phyloP scores from a whole-genome alignment of 2,797 vertebrate species.

The Danio jaintianensis region DNA sequence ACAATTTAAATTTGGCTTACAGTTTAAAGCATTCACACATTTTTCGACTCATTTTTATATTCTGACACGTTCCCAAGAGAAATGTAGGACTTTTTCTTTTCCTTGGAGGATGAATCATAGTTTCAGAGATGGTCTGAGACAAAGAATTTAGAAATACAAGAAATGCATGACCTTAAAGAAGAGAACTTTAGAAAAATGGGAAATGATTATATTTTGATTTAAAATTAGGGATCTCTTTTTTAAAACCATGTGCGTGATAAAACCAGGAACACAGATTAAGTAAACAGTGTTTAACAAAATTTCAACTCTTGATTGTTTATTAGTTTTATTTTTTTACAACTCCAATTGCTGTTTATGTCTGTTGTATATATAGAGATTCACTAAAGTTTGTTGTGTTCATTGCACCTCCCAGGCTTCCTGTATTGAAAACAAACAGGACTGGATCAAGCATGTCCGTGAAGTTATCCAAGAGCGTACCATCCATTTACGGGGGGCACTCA shows the following conservation, averaged over 20 bases:
- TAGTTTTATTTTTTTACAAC: background rate
- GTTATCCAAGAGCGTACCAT: slow-evolving; percentile 89
- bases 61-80: background rate
- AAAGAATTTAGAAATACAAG: background rate
- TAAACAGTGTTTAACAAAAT: background rate
- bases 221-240: background rate
- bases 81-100: background rate
- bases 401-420: slow-evolving; percentile 82
- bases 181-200: background rate
- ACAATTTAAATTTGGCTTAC: slow-evolving; percentile 5
- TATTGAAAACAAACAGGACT: slow-evolving; percentile 90
- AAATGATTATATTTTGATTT: background rate
- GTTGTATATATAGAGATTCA: slow-evolving; percentile 6
- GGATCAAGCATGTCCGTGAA: slow-evolving; percentile 90
- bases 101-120: background rate
- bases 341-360: background rate
- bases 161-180: background rate
- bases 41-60: background rate
- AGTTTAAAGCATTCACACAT: background rate
- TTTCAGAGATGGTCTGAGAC: background rate
- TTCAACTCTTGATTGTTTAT: background rate
- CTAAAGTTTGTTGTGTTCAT: slow-evolving; percentile 1
- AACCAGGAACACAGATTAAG: background rate
- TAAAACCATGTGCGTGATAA: background rate
- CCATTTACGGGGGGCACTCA: slow-evolving; percentile 87